Base-by-base conservation (phyloP, 1,140 invertebrate genomes). In the Orussus abietinus region DNA sequence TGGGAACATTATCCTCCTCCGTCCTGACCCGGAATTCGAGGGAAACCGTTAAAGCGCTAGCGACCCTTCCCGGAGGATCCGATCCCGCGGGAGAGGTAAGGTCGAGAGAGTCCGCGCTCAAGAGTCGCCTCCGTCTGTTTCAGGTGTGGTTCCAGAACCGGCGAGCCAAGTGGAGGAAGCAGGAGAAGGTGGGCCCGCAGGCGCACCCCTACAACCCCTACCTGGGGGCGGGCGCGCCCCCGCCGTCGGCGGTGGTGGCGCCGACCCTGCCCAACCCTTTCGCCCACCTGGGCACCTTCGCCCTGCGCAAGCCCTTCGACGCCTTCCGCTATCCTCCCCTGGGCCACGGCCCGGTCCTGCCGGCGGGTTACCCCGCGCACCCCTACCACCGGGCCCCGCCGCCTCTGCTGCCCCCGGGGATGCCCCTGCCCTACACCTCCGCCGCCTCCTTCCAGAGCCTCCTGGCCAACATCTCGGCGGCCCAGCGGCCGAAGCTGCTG, bases 91-190 rank as follows among this genome's bases (percentile, higher is more conserved):
- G n/a, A n/a, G n/a, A n/a, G n/a, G n/a, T n/a, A n/a, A n/a, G n/a
- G n/a, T n/a, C n/a, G n/a, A n/a, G n/a, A n/a, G n/a, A n/a, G n/a
- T n/a, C n/a, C n/a, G n/a, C n/a, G n/a, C n/a, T n/a, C n/a, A n/a
- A n/a, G n/a, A n/a, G n/a, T n/a, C n/a, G n/a, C n/a, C n/a, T n/a
- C n/a, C n/a, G n/a, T n/a, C n/a, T n/a, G n/a, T 80, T 78, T 2
- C 80, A 94, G 90, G 90, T 95, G 2, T 95, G 91, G 90, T 94
- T 94, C 70, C 90, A 94, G 75, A 94, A 94, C 64, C 79, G 90
- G 7, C 78, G 91, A 6, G 91, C 91, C 28, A 95, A 95, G 72
- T 94, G 90, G 90, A 78, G 91, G 14, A 88, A 92, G 49, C 90
- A 93, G 64, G 90, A 93, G 68, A 94, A 94, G 74, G 90, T 94